Evolutionary conservation across 2,888 invertebrate species (phyloP).

Genomic region (Trichogramma evanescens): DNA sequence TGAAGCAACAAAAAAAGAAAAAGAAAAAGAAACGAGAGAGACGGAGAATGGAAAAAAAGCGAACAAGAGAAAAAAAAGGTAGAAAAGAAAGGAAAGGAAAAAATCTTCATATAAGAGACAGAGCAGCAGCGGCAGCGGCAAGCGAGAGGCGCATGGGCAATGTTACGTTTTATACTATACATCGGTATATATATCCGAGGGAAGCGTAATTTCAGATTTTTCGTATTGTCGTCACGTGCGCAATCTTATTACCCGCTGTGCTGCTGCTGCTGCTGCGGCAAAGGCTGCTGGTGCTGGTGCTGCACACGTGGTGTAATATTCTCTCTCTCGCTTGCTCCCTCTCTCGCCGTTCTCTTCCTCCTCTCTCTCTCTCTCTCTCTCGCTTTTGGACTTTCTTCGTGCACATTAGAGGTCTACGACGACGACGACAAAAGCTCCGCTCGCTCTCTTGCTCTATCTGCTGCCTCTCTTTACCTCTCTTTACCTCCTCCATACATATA

Average conservation of each 20-base stretch:
- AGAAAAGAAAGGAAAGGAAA: not conserved
- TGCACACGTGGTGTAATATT: conserved; percentile 44
- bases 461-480: not conserved
- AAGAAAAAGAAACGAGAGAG: not conserved
- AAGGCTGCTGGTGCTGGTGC: not conserved
- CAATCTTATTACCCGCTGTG: conserved; percentile 40
- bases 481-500: no score
- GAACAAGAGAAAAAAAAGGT: conserved; percentile 1
- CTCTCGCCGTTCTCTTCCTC: conserved; percentile 1
- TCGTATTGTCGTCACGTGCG: conserved; percentile 45
- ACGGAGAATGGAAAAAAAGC: not conserved
- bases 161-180: no score
- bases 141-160: not conserved
- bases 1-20: not conserved
- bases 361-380: conserved; percentile 1
- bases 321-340: conserved; percentile 32
- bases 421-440: not conserved
- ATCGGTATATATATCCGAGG: conserved; percentile 5
- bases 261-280: no score
- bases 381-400: not conserved
- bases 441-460: not conserved
- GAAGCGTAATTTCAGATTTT: conserved; percentile 29
- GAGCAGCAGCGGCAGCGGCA: conserved; percentile 6
- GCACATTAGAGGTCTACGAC: conserved; percentile 11
- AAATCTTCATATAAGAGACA: not conserved